Evolutionary conservation across 2,797 vertebrate species (phyloP).

Genomic region (Hydrophis major): DNA sequence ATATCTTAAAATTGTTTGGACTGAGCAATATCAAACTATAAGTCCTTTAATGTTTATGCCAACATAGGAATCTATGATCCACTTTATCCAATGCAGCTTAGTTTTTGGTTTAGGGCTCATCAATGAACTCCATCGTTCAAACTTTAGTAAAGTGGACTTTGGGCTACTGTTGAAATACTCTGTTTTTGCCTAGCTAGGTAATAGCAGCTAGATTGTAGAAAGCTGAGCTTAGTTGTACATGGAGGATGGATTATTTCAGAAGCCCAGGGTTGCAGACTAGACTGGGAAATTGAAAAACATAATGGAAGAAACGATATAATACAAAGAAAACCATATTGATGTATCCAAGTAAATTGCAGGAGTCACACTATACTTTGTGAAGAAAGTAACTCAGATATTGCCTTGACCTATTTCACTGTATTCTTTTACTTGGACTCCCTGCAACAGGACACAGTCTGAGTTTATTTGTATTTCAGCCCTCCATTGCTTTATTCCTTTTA

Average conservation of each 20-base stretch:
- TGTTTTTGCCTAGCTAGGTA: neutral
- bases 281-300: neutral
- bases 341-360: neutral
- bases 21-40: neutral
- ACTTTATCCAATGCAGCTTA: neutral
- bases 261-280: neutral
- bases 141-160: neutral
- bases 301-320: neutral
- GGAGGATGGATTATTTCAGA: neutral
- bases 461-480: neutral
- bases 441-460: neutral
- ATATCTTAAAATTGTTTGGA: neutral
- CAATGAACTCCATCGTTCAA: neutral
- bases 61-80: neutral
- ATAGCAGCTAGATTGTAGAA: neutral
- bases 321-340: neutral
- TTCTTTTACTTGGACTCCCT: neutral
- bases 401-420: neutral
- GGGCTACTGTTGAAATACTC: neutral
- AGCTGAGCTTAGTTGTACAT: neutral
- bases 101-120: neutral
- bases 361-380: neutral
- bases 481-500: neutral
- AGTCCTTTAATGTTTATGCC: neutral
- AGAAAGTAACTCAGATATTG: neutral